These are phyloP conservation scores for Drosophila birchii DNA, from an alignment of 2,888 invertebrate genomes.

Conservation along the genomic window DNA sequence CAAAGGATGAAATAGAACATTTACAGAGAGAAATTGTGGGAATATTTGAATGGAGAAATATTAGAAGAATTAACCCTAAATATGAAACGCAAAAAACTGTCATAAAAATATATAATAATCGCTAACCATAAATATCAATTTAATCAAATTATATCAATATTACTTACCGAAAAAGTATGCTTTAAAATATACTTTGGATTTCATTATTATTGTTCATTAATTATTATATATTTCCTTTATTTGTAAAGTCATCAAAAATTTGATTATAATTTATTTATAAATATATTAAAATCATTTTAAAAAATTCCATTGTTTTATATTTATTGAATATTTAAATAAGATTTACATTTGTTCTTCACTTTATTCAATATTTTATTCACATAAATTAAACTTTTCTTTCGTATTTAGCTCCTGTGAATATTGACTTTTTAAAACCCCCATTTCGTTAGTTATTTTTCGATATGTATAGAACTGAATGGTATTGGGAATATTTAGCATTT, in stretches of 20 bases:
- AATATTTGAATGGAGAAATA: not conserved
- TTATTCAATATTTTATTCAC: not conserved
- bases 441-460: not conserved
- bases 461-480: not conserved
- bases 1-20: slow-evolving; percentile 1
- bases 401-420: not conserved
- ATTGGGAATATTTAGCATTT: slow-evolving; percentile 31
- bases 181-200: not conserved
- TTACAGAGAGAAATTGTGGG: not conserved
- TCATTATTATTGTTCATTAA: not conserved
- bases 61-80: not conserved
- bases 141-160: not conserved
- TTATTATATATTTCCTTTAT: not conserved
- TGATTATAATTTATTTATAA: not conserved
- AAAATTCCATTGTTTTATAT: too few species aligned
- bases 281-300: too few species aligned
- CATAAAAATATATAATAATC: not conserved
- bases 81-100: not conserved
- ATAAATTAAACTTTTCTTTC: too few species aligned
- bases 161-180: not conserved
- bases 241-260: not conserved
- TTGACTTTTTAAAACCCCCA: not conserved
- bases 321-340: not conserved
- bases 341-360: too few species aligned
- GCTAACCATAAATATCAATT: not conserved